Evolutionary conservation across 2,888 invertebrate species (phyloP), one percentile per base, ranked within the genome.

Genomic region (Xylophagus ater): DNA sequence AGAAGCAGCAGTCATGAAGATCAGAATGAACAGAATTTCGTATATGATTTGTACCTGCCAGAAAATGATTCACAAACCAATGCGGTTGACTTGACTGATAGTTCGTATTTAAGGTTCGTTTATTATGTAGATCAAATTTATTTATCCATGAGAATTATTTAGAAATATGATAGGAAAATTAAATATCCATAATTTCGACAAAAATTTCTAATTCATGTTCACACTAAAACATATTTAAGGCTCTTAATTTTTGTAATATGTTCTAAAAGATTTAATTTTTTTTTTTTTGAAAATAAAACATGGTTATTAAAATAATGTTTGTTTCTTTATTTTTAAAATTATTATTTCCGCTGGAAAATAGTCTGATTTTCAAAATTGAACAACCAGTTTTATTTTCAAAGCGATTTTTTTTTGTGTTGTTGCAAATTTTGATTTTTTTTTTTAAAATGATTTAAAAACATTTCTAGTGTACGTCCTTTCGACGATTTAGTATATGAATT

Each of bases 41-140:
- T 78, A 6, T 78, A 76, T 48, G 78, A 78, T 58, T 62, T 78
- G 19, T 78, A 78, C 60, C 72, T 73, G 51, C 71, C 72, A 8
- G 59, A 67, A 48, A 65, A 65, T 47, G 66, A 66, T 14, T 65
- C 67, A 47, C 65, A 71, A 30, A 62, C 64, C 24, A 64, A 68
- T 43, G 53, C 65, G 46, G 56, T 59, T 41, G 42, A 45, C 51
- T 51, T 60, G 41, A 54, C 57, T 53, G 60, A 59, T 39, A 37
- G 32, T 21, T 37, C 37, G n/a, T 34, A 40, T 33, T 31, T 47
- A 59, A 64, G 63, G 63, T 64, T 64, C 53, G 64, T 64, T 54
- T 52, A 59, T 51, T 55, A 58, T 53, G 51, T 58, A 53, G 62
- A 60, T 52, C 60, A 57, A 49, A 56, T 37, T 39, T 41, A 39